Evolutionary conservation across 2,113 vertebrate species (phyloP), one percentile per base, ranked within the genome.

Genomic region (Larimichthys polyactis): DNA sequence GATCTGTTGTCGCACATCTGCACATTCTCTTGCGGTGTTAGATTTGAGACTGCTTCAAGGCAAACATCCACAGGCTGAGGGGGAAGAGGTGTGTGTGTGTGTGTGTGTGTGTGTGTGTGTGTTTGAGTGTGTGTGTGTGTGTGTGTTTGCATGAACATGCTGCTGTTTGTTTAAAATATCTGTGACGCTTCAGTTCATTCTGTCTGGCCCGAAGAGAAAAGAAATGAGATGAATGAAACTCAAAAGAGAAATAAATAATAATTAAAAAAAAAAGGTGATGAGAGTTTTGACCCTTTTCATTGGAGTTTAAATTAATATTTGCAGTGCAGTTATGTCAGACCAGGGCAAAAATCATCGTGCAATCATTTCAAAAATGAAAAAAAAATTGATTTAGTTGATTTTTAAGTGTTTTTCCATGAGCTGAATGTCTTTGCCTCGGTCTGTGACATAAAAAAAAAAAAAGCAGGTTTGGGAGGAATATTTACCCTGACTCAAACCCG

Each of bases 401-500:
- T 46, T 12, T 11, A 3, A 3, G 20, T n/a, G n/a, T 11, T 55
- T 43, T 49, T 36, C 10, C 24, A 22, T n/a, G 11, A 67, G 10
- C 17, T 80, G 22, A 29, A 29, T 44, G 17, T 64, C 54, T 78
- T 60, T 72, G 73, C 81, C 83, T 79, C 52, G 6, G 75, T 46
- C 57, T 73, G 57, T 54, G 27, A 70, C 27, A 58, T 49, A 62
- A 46, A 43, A 48, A 48, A 24, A 48, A 24, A 24, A 72, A 29
- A 59, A 71, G 46, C 17, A 63, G 84, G 78, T 75, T 81, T 75
- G 52, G 78, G 63, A 89, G 62, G 36, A 69, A 94, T 94, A 92
- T 96, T 96, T 91, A 99, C 98, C 98, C 98, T 1, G 98, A 97
- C 93, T 99, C 98, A 19, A 99, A 99, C 58, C 98, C 98, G 0